Percentiles rank a stretch among this genome's conserved stretches.
Evolutionary conservation across 2,113 vertebrate genomes (phyloP).

Genomic region (Hassar affinis): DNA sequence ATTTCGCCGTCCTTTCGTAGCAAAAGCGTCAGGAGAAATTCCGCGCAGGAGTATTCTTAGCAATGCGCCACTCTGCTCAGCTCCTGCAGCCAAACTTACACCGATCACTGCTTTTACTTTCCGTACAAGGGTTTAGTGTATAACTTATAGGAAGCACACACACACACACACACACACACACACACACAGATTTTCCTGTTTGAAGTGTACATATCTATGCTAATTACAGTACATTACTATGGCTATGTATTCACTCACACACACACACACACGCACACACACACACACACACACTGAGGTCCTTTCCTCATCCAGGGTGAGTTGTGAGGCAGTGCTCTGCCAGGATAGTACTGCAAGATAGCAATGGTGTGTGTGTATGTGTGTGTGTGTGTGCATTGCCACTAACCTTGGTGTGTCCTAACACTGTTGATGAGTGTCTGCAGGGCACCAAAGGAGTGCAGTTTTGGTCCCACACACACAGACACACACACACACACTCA

Average conservation of each 20-base stretch:
- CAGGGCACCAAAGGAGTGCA: conserved; percentile 92
- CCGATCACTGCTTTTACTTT: background rate
- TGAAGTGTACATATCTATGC: background rate
- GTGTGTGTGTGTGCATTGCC: conserved; percentile 84
- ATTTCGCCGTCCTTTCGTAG: conserved; percentile 98
- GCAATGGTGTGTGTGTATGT: conserved; percentile 43
- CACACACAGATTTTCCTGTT: conserved; percentile 60
- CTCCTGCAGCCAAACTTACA: conserved; percentile 18
- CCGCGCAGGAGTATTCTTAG: conserved; percentile 73
- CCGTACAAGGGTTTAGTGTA: background rate
- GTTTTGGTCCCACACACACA: conserved; percentile 44
- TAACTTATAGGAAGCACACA: conserved; percentile 64
- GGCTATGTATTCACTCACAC: no score
- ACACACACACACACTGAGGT: conserved; percentile 71
- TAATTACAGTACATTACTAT: conserved; percentile 10
- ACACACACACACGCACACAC: conserved; percentile 64
- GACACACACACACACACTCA: no score
- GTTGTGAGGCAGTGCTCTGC: conserved; percentile 83
- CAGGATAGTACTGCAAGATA: conserved; percentile 56
- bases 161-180: conserved; percentile 39
- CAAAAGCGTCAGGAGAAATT: conserved; percentile 83
- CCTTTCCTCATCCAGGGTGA: conserved; percentile 88
- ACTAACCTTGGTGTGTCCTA: conserved; percentile 99
- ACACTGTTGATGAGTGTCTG: conserved; percentile 99
- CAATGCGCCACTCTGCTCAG: conserved; percentile 61